A percentile compares a stretch with the other conserved stretches of the same genome.
These are phyloP conservation scores for Perognathus longimembris DNA, from an alignment of 2,113 vertebrate species.

Conservation along the genomic window DNA sequence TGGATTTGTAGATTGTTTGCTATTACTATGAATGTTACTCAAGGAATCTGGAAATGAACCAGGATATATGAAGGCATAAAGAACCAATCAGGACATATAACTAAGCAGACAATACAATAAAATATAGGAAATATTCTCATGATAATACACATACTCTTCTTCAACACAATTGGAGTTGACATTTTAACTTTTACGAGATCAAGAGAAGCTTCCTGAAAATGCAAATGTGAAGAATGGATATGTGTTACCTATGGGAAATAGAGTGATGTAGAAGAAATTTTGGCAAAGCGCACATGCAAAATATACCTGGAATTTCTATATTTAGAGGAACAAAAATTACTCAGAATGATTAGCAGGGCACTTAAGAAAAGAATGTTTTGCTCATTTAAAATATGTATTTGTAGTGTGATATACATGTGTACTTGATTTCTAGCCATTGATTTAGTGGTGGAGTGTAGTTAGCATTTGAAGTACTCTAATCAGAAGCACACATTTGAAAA, in stretches of 20 bases:
- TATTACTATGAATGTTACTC: neutral
- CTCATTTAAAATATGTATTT: neutral
- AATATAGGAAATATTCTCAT: too few relatives aligned
- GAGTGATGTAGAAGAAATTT: neutral
- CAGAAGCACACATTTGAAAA: neutral
- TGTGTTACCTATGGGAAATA: neutral
- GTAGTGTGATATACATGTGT: neutral
- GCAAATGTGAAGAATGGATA: neutral
- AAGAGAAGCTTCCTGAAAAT: neutral
- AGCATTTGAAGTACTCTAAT: neutral
- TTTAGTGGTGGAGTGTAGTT: neutral
- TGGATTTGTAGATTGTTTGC: neutral
- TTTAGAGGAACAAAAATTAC: neutral
- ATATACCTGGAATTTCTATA: neutral
- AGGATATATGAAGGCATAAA: neutral
- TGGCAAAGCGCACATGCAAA: neutral
- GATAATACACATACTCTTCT: neutral
- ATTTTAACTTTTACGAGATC: neutral
- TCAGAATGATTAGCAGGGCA: neutral
- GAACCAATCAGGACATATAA: neutral
- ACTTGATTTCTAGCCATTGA: neutral
- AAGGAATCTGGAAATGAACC: neutral
- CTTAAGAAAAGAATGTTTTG: neutral
- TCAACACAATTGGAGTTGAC: neutral
- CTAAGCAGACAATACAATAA: neutral